phyloP scores from a whole-genome alignment of 64 coral and sea anemone species.

The Stichodactyla mertensii region DNA sequence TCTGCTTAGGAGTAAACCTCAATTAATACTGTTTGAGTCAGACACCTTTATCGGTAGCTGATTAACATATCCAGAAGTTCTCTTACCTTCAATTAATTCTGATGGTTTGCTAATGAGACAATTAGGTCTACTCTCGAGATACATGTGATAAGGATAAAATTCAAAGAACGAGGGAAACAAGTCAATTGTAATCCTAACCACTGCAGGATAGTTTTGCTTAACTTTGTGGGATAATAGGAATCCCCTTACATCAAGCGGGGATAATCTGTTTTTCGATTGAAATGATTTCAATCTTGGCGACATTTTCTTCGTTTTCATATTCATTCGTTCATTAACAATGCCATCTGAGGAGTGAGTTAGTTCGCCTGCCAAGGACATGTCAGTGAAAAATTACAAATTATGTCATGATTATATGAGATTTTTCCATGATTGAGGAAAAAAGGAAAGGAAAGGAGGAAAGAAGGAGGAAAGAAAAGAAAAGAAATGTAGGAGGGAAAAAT shows the following conservation, averaged over 20 bases:
- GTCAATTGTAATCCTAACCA: not conserved
- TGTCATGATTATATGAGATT: too few relatives aligned
- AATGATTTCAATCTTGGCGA: not conserved
- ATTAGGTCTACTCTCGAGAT: not conserved
- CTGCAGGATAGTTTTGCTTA: not conserved
- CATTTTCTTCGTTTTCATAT: not conserved
- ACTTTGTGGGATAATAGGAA: not conserved
- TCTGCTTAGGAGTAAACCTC: not conserved
- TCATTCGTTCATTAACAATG: not conserved
- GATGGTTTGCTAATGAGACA: constrained; percentile 9
- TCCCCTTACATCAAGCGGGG: not conserved
- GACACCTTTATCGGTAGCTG: not conserved
- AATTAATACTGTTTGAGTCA: not conserved
- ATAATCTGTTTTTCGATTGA: not conserved
- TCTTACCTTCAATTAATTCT: not conserved
- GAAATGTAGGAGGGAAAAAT: too few relatives aligned
- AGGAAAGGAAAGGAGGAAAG: too few relatives aligned
- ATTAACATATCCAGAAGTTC: constrained; percentile 1
- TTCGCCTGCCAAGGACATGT: not conserved
- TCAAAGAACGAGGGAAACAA: not conserved
- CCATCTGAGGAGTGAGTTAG: not conserved
- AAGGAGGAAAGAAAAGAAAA: too few relatives aligned
- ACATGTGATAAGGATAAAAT: not conserved
- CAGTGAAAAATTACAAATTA: not conserved
- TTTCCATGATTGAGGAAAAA: too few relatives aligned